Conservation (phyloP, 2,797 vertebrate genomes). For the Graptemys geographica region DNA sequence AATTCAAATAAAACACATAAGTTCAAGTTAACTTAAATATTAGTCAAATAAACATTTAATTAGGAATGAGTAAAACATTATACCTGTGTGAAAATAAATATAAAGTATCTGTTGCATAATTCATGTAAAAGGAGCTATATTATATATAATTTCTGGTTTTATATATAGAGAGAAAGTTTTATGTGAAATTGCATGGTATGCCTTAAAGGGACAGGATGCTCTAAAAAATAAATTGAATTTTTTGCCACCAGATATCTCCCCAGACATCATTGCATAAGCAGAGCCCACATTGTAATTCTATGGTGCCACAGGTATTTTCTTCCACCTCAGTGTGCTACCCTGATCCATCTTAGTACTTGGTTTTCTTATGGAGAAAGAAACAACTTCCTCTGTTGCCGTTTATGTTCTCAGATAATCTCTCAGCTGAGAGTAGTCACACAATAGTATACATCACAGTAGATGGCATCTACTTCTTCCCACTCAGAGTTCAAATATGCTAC, state of each 20-base stretch:
- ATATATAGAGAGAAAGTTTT: not conserved
- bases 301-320: not conserved
- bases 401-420: not conserved
- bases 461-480: not conserved
- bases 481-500: not conserved
- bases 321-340: not conserved
- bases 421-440: not conserved
- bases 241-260: not conserved
- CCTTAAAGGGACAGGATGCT: slow-evolving; percentile 50
- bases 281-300: not conserved
- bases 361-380: not conserved
- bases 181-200: slow-evolving; percentile 27
- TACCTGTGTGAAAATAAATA: slow-evolving; percentile 60
- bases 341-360: rapidly evolving
- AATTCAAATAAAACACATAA: slow-evolving; percentile 74
- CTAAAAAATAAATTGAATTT: not conserved
- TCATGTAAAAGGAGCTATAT: slow-evolving; percentile 46
- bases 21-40: slow-evolving; percentile 69
- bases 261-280: not conserved
- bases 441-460: not conserved
- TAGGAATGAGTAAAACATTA: slow-evolving; percentile 70
- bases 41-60: slow-evolving; percentile 73
- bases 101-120: slow-evolving; percentile 64
- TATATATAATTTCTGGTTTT: slow-evolving; percentile 45
- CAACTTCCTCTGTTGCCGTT: not conserved